Conservation (phyloP, 2,888 invertebrate genomes). For the Drosophila paracracens region DNA sequence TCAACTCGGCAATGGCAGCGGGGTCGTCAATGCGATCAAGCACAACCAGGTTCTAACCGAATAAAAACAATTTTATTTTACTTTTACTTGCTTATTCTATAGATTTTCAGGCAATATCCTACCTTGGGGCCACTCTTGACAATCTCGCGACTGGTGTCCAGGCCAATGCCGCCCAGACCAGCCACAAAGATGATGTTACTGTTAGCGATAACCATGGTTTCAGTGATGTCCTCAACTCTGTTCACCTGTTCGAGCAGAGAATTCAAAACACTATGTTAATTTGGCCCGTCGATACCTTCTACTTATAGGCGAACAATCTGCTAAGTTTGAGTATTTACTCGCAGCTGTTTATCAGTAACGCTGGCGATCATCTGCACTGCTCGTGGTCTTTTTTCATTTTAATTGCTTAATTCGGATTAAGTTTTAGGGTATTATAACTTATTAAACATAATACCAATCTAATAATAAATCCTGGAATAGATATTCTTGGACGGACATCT, state of each 20-base stretch:
- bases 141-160: constrained; percentile 73
- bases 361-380: not conserved
- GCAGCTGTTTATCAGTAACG: constrained; percentile 40
- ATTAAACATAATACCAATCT: not conserved
- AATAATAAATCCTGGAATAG: not conserved
- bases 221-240: constrained; percentile 13
- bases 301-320: constrained; percentile 55
- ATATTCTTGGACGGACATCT: not conserved
- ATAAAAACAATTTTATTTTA: not conserved
- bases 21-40: constrained; percentile 72
- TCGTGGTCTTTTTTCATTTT: not conserved
- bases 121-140: constrained; percentile 64
- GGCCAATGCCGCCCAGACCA: constrained; percentile 80
- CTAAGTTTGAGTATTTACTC: constrained; percentile 5
- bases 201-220: constrained; percentile 63
- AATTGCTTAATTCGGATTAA: not conserved
- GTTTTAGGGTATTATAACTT: not conserved
- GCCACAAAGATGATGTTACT: constrained; percentile 79
- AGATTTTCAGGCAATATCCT: constrained; percentile 1
- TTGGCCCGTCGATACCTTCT: constrained; percentile 12
- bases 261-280: constrained; percentile 29
- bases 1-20: constrained; percentile 61
- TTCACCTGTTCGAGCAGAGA: constrained; percentile 43
- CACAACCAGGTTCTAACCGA: constrained; percentile 75
- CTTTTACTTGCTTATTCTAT: not conserved